Evolutionary conservation across 2,888 invertebrate genomes (phyloP).

Genomic region (Tiliacea aurago): DNA sequence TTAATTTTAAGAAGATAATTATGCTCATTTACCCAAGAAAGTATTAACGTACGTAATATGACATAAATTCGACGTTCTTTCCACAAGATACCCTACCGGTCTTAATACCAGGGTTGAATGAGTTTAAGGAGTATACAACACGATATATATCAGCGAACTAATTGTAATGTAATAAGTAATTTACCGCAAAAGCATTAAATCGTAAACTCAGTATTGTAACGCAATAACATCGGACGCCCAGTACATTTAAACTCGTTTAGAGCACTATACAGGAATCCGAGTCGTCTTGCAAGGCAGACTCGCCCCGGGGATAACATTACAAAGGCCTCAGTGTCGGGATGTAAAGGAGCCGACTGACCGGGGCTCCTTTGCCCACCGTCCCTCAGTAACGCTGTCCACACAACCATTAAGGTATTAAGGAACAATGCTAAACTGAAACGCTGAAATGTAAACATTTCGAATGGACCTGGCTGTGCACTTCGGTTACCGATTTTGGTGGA

Average conservation of each 20-base stretch:
- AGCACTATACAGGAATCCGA: slow-evolving; percentile 54
- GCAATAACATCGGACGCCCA: slow-evolving; percentile 45
- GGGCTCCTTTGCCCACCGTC: slow-evolving; percentile 38
- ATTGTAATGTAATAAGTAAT: slow-evolving; percentile 16
- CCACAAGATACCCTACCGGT: background rate
- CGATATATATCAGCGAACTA: slow-evolving; percentile 4
- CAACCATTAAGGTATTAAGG: slow-evolving; percentile 59
- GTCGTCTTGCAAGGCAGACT: slow-evolving; percentile 62
- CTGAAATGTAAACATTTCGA: slow-evolving; percentile 44
- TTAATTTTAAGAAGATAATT: slow-evolving; percentile 25
- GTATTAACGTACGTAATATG: background rate
- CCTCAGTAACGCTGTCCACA: slow-evolving; percentile 50
- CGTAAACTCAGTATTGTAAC: slow-evolving; percentile 37
- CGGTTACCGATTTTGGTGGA: slow-evolving; percentile 18
- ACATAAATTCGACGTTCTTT: background rate
- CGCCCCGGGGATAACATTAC: slow-evolving; percentile 64
- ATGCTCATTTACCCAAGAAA: slow-evolving; percentile 12
- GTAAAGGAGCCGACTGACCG: slow-evolving; percentile 64
- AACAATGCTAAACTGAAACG: slow-evolving; percentile 43
- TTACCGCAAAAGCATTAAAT: slow-evolving; percentile 17
- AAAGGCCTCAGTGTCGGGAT: slow-evolving; percentile 63
- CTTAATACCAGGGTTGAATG: background rate
- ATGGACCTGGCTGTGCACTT: slow-evolving; percentile 31
- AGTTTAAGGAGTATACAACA: background rate
- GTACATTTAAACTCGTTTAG: slow-evolving; percentile 62